A percentile compares a stretch with the other conserved stretches of the same genome.
phyloP scores from a whole-genome alignment of 1,140 invertebrate genomes.

The Phymastichus coffea region DNA sequence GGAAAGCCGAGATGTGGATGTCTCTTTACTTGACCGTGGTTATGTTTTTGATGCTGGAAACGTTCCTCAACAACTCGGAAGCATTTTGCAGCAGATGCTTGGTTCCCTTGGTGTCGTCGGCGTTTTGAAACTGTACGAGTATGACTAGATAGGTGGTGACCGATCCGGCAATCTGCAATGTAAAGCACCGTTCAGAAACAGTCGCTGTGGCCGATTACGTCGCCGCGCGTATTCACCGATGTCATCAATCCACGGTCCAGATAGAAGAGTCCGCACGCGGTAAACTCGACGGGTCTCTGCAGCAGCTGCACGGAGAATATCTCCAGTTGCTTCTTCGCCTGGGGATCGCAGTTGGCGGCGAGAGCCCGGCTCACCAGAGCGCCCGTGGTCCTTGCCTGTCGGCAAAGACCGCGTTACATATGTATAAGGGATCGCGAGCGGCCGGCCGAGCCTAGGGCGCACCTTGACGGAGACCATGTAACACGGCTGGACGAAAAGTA shows the following conservation, averaged over 20 bases:
- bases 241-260: conserved; percentile 65
- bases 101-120: conserved; percentile 40
- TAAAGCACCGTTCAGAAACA: no score
- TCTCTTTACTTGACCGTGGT: conserved; percentile 2
- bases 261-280: conserved; percentile 65
- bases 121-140: conserved; percentile 67
- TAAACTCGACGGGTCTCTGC: conserved; percentile 63
- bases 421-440: no score
- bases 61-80: conserved; percentile 36
- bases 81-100: conserved; percentile 40
- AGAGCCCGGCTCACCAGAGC: conserved; percentile 46
- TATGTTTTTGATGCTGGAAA: conserved; percentile 19
- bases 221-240: conserved; percentile 65
- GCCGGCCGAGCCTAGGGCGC: no score
- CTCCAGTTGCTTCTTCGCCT: conserved; percentile 56
- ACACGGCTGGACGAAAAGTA: conserved; percentile 69
- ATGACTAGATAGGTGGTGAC: conserved; percentile 73
- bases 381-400: conserved; percentile 44
- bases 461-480: conserved; percentile 62
- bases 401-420: not conserved
- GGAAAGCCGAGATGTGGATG: no score
- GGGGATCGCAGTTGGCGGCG: conserved; percentile 36
- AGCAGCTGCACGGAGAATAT: conserved; percentile 67
- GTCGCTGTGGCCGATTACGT: no score
- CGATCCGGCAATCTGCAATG: conserved; percentile 66